Base-by-base conservation (phyloP, 1,140 invertebrate genomes). In the Aethina tumida region DNA sequence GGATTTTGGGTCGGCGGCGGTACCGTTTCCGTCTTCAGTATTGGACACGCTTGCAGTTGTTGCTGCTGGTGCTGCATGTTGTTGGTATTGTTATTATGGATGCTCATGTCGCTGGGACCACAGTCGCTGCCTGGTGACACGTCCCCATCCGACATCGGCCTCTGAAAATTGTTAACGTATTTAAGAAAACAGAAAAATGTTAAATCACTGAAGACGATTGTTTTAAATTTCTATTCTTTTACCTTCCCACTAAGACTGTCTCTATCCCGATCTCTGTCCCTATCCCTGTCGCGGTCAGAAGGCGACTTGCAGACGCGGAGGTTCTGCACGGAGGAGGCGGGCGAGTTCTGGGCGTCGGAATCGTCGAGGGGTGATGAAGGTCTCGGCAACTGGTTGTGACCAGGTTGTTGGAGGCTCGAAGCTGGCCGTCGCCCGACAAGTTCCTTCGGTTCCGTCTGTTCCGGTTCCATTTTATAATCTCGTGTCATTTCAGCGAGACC, bases 401-500 rank as follows among this genome's bases (percentile, higher is more conserved):
- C 14, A 7, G 8, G 33, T 27, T 6, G 18, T 8, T 20, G 43
- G 36, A 19, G 22, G 14, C 24, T 18, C 58, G 45, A 27, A 60
- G 56, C 44, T 31, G 45, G 48, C 24, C 48, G 38, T 22, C 55
- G 47, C 28, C 29, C 56, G 1, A 54, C 52, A 22, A 62, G 41
- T 43, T 62, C 59, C 28, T 56, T 59, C n/a, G 58, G 58, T 48
- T 62, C 59, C 14, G 45, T 54, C 41, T 62, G 59, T 45, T 62
- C 59, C 19, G 50, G 51, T 44, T 58, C 52, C 24, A 48, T 47
- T 43, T 58, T 57, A 34, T 53, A 59, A 39, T 55, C 53, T n/a
- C 48, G 34, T 52, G 83, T 88, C 82, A 88, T 90, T 68, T 92
- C 88, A 62, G 87, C 85, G 55, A 94, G 70, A 56, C 89, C 88